Evolutionary conservation across 2,888 invertebrate species (phyloP).

Genomic region (Oxyteleia sp.): DNA sequence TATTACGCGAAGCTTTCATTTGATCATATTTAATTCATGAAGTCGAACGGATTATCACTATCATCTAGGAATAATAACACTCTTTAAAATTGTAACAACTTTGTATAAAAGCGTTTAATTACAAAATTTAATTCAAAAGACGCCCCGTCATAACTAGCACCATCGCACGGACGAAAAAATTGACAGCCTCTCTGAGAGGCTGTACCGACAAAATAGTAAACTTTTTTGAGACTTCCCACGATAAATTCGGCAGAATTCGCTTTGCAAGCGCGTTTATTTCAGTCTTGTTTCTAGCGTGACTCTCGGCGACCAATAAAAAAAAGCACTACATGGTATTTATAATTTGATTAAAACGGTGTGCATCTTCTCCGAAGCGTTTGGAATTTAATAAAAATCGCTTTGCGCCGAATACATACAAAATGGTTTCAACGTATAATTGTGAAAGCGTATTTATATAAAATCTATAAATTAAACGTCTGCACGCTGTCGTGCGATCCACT

Average conservation of each 20-base stretch:
- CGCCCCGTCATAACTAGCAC: conserved; percentile 29
- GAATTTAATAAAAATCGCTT: conserved; percentile 8
- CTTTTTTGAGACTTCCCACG: conserved; percentile 17
- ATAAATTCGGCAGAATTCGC: not conserved
- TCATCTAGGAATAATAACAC: too few species aligned
- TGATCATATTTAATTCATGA: too few species aligned
- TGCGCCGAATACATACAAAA: conserved; percentile 33
- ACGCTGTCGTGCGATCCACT: conserved; percentile 42
- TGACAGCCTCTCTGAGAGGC: not conserved
- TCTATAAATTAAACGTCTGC: conserved; percentile 67
- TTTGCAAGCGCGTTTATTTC: conserved; percentile 23
- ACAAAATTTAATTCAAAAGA: conserved; percentile 1
- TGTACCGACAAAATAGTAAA: conserved; percentile 28
- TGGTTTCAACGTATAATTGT: conserved; percentile 27
- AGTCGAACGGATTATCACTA: too few species aligned
- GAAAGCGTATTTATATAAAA: conserved; percentile 57
- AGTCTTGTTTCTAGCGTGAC: conserved; percentile 40
- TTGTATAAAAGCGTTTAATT: too few species aligned
- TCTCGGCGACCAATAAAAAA: conserved; percentile 28
- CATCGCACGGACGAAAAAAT: conserved; percentile 8
- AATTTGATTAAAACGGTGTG: conserved; percentile 53
- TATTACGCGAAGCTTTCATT: too few species aligned
- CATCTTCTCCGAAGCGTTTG: conserved; percentile 46
- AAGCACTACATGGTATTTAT: not conserved
- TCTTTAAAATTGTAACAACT: too few species aligned